These are phyloP conservation scores for Agrochola litura DNA, from an alignment of 2,888 invertebrate genomes.

Conservation along the genomic window DNA sequence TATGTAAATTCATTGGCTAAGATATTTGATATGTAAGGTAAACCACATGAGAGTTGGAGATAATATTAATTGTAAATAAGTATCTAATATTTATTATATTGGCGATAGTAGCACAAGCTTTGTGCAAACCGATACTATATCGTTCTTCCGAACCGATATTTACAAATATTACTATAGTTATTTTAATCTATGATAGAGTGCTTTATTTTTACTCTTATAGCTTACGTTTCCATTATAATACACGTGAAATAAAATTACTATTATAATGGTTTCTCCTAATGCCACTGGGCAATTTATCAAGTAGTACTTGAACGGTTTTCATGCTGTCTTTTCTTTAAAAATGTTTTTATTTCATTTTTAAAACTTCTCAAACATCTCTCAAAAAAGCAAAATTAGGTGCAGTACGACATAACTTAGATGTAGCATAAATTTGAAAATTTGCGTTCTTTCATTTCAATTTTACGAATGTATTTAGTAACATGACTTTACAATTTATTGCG, in stretches of 20 bases:
- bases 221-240: constrained; percentile 1
- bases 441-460: no score
- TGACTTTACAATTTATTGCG: no score
- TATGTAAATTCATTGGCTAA: constrained; percentile 60
- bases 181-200: background rate
- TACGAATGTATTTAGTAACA: no score
- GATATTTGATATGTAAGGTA: constrained; percentile 58
- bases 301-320: constrained; percentile 20
- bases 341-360: background rate
- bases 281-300: background rate
- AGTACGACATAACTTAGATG: no score
- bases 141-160: background rate
- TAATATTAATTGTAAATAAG: background rate
- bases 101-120: constrained; percentile 32
- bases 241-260: background rate
- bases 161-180: background rate
- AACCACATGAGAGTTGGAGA: constrained; percentile 8
- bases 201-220: background rate
- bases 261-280: background rate
- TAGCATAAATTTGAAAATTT: no score
- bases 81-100: background rate
- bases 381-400: background rate
- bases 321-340: constrained; percentile 1
- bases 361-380: background rate
- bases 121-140: constrained; percentile 21